Evolutionary conservation across 2,888 invertebrate genomes (phyloP).

Genomic region (Drosophila flavopinicola): DNA sequence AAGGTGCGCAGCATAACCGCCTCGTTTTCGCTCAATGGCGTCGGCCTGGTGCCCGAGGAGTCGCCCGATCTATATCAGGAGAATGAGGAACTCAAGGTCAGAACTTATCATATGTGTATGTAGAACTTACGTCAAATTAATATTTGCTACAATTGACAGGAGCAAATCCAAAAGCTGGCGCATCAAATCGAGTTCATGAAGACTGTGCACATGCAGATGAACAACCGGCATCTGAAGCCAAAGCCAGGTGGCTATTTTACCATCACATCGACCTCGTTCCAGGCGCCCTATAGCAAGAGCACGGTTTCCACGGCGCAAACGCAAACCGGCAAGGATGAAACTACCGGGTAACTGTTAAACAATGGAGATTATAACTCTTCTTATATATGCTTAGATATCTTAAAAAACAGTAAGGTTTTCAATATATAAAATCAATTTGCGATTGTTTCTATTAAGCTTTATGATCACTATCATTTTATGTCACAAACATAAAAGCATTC

Average conservation of each 20-base stretch:
- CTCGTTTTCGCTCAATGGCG: conserved; percentile 93
- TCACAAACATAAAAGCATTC: too few relatives aligned
- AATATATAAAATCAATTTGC: too few relatives aligned
- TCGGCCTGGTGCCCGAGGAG: conserved; percentile 93
- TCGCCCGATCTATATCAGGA: conserved; percentile 94
- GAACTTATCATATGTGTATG: neutral
- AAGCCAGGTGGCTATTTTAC: conserved; percentile 93
- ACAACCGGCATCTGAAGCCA: conserved; percentile 94
- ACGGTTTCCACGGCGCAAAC: conserved; percentile 83
- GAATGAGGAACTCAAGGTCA: conserved; percentile 94
- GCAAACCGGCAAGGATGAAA: conserved; percentile 80
- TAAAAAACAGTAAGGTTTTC: too few relatives aligned
- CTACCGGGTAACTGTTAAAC: conserved; percentile 65
- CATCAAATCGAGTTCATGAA: conserved; percentile 97
- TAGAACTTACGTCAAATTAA: neutral
- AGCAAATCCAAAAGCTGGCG: conserved; percentile 95
- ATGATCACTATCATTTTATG: too few relatives aligned
- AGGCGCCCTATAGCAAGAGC: conserved; percentile 83
- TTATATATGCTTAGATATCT: too few relatives aligned
- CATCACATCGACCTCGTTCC: conserved; percentile 86
- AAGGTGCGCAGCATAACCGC: conserved; percentile 93
- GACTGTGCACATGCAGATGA: conserved; percentile 96
- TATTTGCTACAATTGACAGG: conserved; percentile 85
- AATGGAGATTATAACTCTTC: neutral
- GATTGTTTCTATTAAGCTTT: too few relatives aligned